Conservation (phyloP, 1,140 invertebrate genomes). For the Macrosteles quadrilineatus region DNA sequence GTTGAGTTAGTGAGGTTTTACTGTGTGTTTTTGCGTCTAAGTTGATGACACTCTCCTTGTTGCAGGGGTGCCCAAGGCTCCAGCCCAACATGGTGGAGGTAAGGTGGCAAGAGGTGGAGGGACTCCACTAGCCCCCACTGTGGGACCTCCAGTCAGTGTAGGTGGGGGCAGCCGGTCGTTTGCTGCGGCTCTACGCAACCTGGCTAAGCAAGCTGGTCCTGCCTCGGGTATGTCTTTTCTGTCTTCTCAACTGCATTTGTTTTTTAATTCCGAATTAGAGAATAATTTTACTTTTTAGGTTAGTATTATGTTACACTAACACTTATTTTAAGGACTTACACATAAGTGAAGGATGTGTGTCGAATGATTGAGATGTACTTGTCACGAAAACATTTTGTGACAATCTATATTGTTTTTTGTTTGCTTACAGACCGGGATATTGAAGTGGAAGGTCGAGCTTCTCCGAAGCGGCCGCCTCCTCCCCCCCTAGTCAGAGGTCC, state of each 20-base stretch:
- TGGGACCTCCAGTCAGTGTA: conserved; percentile 47
- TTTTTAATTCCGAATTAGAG: too few relatives aligned
- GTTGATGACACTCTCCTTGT: too few relatives aligned
- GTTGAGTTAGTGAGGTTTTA: too few relatives aligned
- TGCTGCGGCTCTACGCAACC: conserved; percentile 74
- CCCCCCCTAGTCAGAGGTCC: conserved; percentile 51
- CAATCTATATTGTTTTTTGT: too few relatives aligned
- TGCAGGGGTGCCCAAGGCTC: conserved; percentile 49
- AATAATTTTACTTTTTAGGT: too few relatives aligned
- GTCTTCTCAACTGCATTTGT: too few relatives aligned
- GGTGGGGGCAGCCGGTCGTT: conserved; percentile 55
- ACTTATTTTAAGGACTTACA: too few relatives aligned
- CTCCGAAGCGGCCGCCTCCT: conserved; percentile 52
- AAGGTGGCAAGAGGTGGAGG: not conserved
- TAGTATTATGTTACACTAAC: too few relatives aligned
- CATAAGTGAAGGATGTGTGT: too few relatives aligned
- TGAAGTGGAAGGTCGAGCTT: conserved; percentile 16
- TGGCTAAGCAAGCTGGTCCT: conserved; percentile 76
- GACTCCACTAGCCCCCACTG: not conserved
- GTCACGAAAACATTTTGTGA: too few relatives aligned
- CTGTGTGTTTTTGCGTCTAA: too few relatives aligned
- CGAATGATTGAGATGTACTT: too few relatives aligned
- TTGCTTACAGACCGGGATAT: conserved; percentile 19
- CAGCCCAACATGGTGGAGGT: not conserved
- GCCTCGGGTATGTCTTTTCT: conserved; percentile 47